Base-by-base conservation (phyloP, 1,140 invertebrate species). In the Lepidurus apus region DNA sequence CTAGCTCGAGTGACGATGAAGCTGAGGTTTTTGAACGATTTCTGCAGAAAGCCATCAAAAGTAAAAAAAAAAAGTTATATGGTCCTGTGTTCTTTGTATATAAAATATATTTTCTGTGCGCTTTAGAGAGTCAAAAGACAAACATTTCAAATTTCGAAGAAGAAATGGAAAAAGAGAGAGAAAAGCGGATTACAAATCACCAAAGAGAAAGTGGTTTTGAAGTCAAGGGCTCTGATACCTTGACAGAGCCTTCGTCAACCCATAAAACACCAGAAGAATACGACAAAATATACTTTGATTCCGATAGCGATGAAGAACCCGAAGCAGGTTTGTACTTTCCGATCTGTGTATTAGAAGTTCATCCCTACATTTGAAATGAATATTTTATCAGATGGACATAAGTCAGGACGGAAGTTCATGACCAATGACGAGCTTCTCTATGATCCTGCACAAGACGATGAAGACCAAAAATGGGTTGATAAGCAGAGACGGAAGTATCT, bases 391-490 rank as follows among this genome's bases (percentile, higher is more conserved):
- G 73, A 78, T 34, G 73, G 73, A 47, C 79, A 82, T 74, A 26
- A 78, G 17, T 75, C 80, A 3, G 82, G 81, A 45, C 80, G 81
- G 34, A 76, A 74, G 74, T 81, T 84, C 21, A 26, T 82, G 34
- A 79, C 84, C 7, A 81, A 89, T 82, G 87, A 87, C 79, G 88
- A 89, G 24, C 83, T 89, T 0, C 83, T 90, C 77, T 90, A 90
- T 83, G 89, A 90, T 82, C 88, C 89, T 5, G 81, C 86, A 26
- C 85, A 88, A 82, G 89, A 90, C 83, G 87, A 88, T n/a, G 83
- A 87, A 47, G 88, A 90, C 83, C 87, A 90, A 83, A 82, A 82
- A 74, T 90, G 89, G 89, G 83, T 90, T 10, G 85, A 89, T 80
- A 81, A 82, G 43, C 82, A 86, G 76, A 81, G 88, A 76, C 78